phyloP scores from a whole-genome alignment of 2,888 invertebrate genomes.

The Tenthredo amoena region DNA sequence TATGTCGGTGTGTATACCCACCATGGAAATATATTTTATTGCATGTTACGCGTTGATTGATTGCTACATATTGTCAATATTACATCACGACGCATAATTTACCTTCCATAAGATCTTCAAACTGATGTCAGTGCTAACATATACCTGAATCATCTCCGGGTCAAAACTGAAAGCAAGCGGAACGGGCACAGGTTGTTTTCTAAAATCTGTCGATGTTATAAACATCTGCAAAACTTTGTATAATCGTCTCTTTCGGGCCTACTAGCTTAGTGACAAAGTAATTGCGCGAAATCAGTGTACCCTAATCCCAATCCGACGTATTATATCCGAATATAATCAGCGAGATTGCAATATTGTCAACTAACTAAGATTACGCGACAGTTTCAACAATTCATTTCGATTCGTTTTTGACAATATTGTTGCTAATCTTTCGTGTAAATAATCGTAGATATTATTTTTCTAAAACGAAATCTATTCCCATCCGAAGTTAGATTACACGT shows the following conservation, averaged over 20 bases:
- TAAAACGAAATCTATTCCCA: neutral
- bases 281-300: neutral
- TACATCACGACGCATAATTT: neutral
- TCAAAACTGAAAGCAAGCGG: neutral
- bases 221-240: neutral
- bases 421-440: neutral
- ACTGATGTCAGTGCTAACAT: neutral
- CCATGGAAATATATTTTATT: neutral
- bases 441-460: neutral
- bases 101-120: neutral
- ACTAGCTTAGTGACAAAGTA: neutral
- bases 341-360: neutral
- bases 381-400: neutral
- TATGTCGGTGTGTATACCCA: conserved; percentile 1
- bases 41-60: conserved; percentile 1
- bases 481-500: neutral
- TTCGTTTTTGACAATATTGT: neutral
- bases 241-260: too few species aligned
- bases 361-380: neutral
- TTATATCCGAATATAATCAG: neutral
- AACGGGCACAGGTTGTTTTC: conserved; percentile 31
- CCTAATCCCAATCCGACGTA: neutral
- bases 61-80: neutral
- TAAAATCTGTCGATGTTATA: neutral
- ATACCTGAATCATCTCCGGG: neutral